Conservation (phyloP, 1,140 invertebrate species). For the Caerostris darwini region DNA sequence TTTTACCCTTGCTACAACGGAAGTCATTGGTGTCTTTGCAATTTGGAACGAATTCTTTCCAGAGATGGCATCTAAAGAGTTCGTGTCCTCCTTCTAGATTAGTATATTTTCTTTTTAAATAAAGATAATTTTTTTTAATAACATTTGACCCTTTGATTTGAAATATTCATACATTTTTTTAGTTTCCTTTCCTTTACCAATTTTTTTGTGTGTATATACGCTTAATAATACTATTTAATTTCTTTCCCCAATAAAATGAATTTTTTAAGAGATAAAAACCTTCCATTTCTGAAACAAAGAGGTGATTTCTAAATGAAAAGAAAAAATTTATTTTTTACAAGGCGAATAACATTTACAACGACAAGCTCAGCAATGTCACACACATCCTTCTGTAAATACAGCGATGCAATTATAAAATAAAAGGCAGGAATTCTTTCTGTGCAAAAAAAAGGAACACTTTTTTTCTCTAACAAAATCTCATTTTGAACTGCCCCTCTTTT, state of each 20-base stretch:
- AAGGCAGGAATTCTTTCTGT: not conserved
- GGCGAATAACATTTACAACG: not conserved
- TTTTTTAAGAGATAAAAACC: not conserved
- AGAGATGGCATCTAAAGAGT: too few species aligned
- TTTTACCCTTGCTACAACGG: too few species aligned
- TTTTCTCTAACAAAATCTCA: not conserved
- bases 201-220: not conserved
- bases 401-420: not conserved
- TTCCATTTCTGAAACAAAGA: not conserved
- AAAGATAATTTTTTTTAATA: too few species aligned
- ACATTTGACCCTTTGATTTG: too few species aligned
- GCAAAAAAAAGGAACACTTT: not conserved
- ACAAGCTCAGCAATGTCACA: not conserved
- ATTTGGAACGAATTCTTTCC: too few species aligned
- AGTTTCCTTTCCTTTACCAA: not conserved
- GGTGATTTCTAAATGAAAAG: not conserved
- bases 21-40: too few species aligned
- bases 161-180: not conserved
- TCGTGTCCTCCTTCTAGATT: too few species aligned
- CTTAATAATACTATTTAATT: not conserved
- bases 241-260: not conserved
- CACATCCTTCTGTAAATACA: not conserved
- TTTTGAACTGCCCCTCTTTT: not conserved
- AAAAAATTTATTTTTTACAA: not conserved
- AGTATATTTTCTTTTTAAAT: too few species aligned